Percentiles rank a stretch among this genome's conserved stretches.
Conservation (phyloP, 2,888 invertebrate genomes). For the Pristionchus maxplancki region DNA sequence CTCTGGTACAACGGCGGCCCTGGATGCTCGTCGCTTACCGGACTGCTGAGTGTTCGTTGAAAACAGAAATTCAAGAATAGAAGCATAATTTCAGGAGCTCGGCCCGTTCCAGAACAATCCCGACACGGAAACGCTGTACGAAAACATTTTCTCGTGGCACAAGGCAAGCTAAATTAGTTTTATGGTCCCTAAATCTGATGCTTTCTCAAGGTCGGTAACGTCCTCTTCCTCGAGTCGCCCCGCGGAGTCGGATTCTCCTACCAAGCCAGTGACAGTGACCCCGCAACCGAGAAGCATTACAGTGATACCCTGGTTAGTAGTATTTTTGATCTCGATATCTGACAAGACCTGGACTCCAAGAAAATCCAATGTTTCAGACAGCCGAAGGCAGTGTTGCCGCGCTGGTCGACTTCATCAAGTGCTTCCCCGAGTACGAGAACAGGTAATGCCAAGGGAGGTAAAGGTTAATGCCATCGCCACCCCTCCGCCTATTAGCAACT, state of each 20-base stretch:
- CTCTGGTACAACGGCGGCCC: conserved; percentile 71
- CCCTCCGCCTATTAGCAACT: too few relatives aligned
- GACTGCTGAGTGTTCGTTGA: not conserved
- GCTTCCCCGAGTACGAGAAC: conserved; percentile 79
- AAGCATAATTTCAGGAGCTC: conserved; percentile 75
- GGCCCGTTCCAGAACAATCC: conserved; percentile 76
- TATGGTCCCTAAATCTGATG: too few relatives aligned
- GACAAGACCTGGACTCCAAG: not conserved
- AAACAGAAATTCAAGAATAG: too few relatives aligned
- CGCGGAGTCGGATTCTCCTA: conserved; percentile 81
- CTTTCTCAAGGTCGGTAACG: conserved; percentile 77
- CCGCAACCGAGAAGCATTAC: not conserved
- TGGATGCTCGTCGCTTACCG: conserved; percentile 63
- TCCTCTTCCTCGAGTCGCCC: conserved; percentile 81
- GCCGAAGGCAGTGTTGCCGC: conserved; percentile 79
- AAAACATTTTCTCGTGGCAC: conserved; percentile 69
- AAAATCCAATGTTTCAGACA: conserved; percentile 70
- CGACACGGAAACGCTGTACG: conserved; percentile 58
- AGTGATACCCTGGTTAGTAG: conserved; percentile 57
- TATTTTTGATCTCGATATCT: not conserved
- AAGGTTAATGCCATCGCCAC: too few relatives aligned
- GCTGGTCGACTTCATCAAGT: conserved; percentile 79
- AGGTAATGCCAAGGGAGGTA: conserved; percentile 65
- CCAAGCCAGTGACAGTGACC: conserved; percentile 60
- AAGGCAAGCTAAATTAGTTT: conserved; percentile 58